Evolutionary conservation across 2,113 vertebrate genomes (phyloP).

Genomic region (Pterocles gutturalis): DNA sequence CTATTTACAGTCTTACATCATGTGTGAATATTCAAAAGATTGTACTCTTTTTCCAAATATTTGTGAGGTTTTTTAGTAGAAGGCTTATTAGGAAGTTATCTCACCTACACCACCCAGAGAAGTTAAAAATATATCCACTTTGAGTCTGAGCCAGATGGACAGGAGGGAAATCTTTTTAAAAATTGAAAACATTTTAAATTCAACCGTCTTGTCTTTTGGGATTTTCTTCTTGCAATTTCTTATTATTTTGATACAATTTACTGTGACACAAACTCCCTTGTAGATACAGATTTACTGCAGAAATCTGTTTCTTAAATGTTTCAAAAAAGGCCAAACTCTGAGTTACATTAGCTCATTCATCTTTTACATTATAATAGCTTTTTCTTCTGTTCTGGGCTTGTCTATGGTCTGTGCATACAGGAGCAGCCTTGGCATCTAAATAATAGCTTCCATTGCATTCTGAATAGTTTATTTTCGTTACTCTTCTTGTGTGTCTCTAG

Average conservation of each 20-base stretch:
- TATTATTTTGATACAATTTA: not conserved
- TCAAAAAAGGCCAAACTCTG: not conserved
- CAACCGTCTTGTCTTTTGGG: not conserved
- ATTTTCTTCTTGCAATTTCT: not conserved
- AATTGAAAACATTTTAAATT: constrained; percentile 16
- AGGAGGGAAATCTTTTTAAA: not conserved
- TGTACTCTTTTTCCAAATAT: not conserved
- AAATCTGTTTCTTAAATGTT: not conserved
- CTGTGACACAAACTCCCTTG: not conserved
- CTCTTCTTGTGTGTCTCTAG: not conserved
- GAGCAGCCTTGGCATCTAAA: not conserved
- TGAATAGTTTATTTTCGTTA: not conserved
- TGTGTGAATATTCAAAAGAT: not conserved
- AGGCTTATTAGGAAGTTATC: not conserved
- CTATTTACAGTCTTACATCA: not conserved
- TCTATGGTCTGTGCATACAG: not conserved
- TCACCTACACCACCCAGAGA: not conserved
- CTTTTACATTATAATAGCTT: not conserved
- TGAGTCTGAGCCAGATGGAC: not conserved
- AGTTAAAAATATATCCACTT: not conserved
- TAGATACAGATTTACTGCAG: not conserved
- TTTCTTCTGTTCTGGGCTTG: not conserved
- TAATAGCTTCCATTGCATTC: not conserved
- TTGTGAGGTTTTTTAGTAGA: accelerated
- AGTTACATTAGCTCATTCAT: not conserved